phyloP scores from a whole-genome alignment of 1,140 invertebrate genomes.

The Drosophila lacertosa region DNA sequence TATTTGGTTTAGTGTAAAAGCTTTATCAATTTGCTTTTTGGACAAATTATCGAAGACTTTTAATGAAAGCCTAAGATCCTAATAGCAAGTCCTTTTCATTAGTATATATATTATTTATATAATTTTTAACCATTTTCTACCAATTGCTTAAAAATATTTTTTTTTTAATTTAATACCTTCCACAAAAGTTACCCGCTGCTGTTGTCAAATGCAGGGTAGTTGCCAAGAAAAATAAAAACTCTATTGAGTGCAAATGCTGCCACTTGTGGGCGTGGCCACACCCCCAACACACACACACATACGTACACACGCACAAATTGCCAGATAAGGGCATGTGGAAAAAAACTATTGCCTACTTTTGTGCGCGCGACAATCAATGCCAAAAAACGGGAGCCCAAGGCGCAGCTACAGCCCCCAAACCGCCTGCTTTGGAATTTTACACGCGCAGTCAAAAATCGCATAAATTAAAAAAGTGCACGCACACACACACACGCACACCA shows the following conservation, averaged over 20 bases:
- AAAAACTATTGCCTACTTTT: slow-evolving; percentile 51
- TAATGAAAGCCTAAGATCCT: too few relatives aligned
- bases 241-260: background rate
- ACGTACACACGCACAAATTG: background rate
- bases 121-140: too few relatives aligned
- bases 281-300: background rate
- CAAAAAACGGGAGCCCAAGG: background rate
- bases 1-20: too few relatives aligned
- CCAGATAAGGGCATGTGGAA: slow-evolving; percentile 1
- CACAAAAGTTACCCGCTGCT: background rate
- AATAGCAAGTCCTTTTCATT: too few relatives aligned
- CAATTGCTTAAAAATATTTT: too few relatives aligned
- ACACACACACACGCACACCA: slow-evolving; percentile 45
- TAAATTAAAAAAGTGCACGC: slow-evolving; percentile 76
- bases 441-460: slow-evolving; percentile 72
- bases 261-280: background rate
- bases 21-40: too few relatives aligned
- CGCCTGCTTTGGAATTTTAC: background rate
- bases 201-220: background rate
- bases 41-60: too few relatives aligned
- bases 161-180: too few relatives aligned
- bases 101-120: too few relatives aligned
- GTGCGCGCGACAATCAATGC: slow-evolving; percentile 39
- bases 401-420: background rate
- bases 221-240: background rate